A percentile compares a stretch with the other conserved stretches of the same genome.
Conservation (phyloP, 2,888 invertebrate species). For the Oscheius sp. region DNA sequence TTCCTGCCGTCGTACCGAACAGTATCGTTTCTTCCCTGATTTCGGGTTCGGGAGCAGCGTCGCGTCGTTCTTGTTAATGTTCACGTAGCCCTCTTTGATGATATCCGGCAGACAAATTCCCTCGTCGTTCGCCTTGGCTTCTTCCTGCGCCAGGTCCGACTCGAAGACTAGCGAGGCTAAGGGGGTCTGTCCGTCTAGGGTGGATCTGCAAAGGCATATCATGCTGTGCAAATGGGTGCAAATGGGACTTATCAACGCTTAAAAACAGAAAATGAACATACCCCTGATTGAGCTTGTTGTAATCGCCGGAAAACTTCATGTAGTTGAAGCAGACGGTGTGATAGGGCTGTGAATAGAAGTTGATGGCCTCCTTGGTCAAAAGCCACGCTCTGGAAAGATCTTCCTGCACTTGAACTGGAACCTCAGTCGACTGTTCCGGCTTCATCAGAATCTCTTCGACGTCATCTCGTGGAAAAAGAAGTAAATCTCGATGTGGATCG, state of each 20-base stretch:
- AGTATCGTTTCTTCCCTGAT: slow-evolving; percentile 66
- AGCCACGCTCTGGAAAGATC: slow-evolving; percentile 64
- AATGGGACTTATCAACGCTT: too few relatives aligned
- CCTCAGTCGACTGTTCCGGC: slow-evolving; percentile 49
- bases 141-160: slow-evolving; percentile 66
- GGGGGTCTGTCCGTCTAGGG: slow-evolving; percentile 51
- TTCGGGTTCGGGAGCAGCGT: slow-evolving; percentile 66
- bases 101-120: slow-evolving; percentile 27
- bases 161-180: slow-evolving; percentile 66
- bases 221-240: too few relatives aligned
- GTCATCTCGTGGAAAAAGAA: slow-evolving; percentile 72
- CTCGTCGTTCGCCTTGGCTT: slow-evolving; percentile 54
- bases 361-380: slow-evolving; percentile 61
- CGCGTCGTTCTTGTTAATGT: slow-evolving; percentile 62
- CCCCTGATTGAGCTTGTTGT: slow-evolving; percentile 73
- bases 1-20: slow-evolving; percentile 58
- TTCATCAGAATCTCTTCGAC: slow-evolving; percentile 52
- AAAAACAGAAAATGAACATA: neutral
- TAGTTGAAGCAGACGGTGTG: slow-evolving; percentile 92
- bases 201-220: slow-evolving; percentile 32
- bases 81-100: slow-evolving; percentile 51
- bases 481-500: slow-evolving; percentile 68
- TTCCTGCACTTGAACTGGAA: slow-evolving; percentile 56
- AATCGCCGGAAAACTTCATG: slow-evolving; percentile 86
- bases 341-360: slow-evolving; percentile 78